Conservation (phyloP, 2,888 invertebrate species). For the Lasioglossum leucozonium region DNA sequence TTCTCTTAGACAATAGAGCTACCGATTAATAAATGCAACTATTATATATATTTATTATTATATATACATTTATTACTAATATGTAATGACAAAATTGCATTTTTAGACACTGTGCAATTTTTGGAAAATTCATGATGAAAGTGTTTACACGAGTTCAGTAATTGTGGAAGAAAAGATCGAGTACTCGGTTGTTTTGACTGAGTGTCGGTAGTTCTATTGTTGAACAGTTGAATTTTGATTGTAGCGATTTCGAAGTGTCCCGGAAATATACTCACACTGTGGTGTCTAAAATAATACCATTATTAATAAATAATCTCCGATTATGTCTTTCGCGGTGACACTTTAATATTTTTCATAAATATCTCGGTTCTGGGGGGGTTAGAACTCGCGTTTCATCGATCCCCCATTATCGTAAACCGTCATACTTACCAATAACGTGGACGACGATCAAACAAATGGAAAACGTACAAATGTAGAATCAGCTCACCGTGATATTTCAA, state of each 20-base stretch:
- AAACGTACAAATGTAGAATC: neutral
- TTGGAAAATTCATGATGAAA: neutral
- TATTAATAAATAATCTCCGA: neutral
- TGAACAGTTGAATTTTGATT: neutral
- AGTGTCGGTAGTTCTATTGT: neutral
- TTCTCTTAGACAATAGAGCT: neutral
- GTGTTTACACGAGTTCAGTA: neutral
- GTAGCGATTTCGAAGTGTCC: neutral
- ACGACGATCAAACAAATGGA: neutral
- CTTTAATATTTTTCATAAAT: neutral
- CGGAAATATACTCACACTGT: neutral
- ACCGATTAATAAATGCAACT: neutral
- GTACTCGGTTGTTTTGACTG: neutral
- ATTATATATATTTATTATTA: no score
- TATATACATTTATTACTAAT: no score
- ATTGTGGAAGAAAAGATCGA: neutral
- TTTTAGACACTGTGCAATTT: neutral
- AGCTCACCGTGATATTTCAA: neutral
- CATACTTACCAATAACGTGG: slow-evolving; percentile 39
- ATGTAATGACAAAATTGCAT: no score
- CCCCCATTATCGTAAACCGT: neutral
- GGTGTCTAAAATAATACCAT: neutral
- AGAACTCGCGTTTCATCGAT: neutral
- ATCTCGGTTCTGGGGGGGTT: neutral
- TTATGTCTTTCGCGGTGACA: neutral